Percentiles rank a stretch among this genome's conserved stretches.
These are phyloP conservation scores for Crematogaster levior DNA, from an alignment of 2,888 invertebrate species.

Conservation along the genomic window DNA sequence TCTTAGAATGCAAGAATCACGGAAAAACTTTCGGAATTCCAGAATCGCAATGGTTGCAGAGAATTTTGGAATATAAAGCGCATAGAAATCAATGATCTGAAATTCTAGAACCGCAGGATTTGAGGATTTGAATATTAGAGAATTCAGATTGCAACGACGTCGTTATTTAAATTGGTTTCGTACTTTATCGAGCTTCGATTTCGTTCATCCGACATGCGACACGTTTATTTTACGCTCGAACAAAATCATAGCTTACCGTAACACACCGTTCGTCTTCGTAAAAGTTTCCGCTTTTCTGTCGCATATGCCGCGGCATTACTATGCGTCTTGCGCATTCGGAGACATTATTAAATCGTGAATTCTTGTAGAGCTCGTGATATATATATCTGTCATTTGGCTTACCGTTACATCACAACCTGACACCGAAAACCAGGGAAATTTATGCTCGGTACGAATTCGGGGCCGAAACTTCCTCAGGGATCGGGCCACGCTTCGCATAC, in stretches of 20 bases:
- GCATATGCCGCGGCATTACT: conserved; percentile 49
- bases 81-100: not conserved
- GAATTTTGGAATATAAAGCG: conserved; percentile 8
- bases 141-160: not conserved
- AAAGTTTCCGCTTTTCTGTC: conserved; percentile 43
- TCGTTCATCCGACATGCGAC: not conserved
- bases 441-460: conserved; percentile 46
- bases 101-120: not conserved
- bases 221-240: conserved; percentile 17
- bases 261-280: conserved; percentile 28
- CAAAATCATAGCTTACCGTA: conserved; percentile 35
- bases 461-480: conserved; percentile 4
- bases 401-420: conserved; percentile 24
- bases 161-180: conserved; percentile 4
- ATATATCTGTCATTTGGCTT: conserved; percentile 37
- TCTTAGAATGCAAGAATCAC: not conserved
- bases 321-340: conserved; percentile 29
- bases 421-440: conserved; percentile 38
- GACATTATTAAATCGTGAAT: conserved; percentile 59
- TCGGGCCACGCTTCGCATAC: conserved; percentile 40
- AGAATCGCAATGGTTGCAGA: not conserved
- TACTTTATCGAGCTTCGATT: not conserved
- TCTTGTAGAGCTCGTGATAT: conserved; percentile 45
- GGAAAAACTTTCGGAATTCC: not conserved
- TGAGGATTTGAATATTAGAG: conserved; percentile 28